Conservation (phyloP, 1,140 invertebrate species). For the Lerema accius region DNA sequence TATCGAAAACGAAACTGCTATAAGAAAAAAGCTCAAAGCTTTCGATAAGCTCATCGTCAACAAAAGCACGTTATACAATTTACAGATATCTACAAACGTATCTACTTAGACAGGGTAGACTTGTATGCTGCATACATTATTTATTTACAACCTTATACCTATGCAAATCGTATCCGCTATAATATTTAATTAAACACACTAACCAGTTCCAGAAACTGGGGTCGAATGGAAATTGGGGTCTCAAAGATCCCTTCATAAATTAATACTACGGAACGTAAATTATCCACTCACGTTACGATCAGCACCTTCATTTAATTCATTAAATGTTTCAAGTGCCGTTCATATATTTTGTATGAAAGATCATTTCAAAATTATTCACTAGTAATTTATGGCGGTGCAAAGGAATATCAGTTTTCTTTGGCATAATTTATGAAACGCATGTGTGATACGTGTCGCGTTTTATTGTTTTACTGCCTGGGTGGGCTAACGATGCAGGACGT, state of each 20-base stretch:
- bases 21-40: no score
- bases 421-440: slow-evolving; percentile 67
- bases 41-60: no score
- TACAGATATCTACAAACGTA: no score
- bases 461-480: slow-evolving; percentile 66
- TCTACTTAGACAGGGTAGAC: no score
- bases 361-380: slow-evolving; percentile 69
- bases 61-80: no score
- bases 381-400: slow-evolving; percentile 58
- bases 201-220: slow-evolving; percentile 13
- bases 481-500: slow-evolving; percentile 48
- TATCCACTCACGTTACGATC: slow-evolving; percentile 56
- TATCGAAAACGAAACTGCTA: no score
- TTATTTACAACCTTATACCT: not conserved
- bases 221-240: slow-evolving; percentile 3
- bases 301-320: slow-evolving; percentile 49
- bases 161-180: not conserved
- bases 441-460: slow-evolving; percentile 56
- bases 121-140: not conserved
- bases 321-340: slow-evolving; percentile 42
- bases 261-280: slow-evolving; percentile 52
- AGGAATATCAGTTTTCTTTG: slow-evolving; percentile 66
- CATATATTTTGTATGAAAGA: slow-evolving; percentile 62
- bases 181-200: slow-evolving; percentile 8
- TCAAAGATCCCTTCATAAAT: slow-evolving; percentile 48